Evolutionary conservation across 2,113 vertebrate genomes (phyloP), one percentile per base, ranked within the genome.

Genomic region (Madoqua kirkii): DNA sequence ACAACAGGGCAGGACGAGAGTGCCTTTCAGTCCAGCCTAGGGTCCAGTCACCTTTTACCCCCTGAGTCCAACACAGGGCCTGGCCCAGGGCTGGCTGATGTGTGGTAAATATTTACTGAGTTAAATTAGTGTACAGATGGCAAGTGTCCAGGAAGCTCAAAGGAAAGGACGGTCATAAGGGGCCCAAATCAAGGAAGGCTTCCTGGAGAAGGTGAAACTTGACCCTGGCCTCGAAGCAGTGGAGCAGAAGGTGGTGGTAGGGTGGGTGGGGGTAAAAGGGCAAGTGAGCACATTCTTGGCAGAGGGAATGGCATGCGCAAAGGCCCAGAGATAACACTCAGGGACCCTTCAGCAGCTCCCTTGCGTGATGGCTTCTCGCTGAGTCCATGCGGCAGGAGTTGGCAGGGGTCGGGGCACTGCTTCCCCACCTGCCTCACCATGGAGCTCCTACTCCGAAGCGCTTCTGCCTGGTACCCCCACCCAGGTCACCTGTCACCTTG

Each of bases 321-420:
- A 48, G 11, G 48, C 48, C 48, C 48, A 48, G 48, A 48, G 11
- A 48, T 12, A 27, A n/a, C 5, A 10, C 25, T 8, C 91, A 43
- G n/a, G 64, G n/a, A 21, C n/a, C 8, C 64, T 0, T 10, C 43
- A 8, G 45, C 3, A 27, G 64, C 29, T 15, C 31, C 48, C 7
- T 19, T 25, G 60, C 25, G 0, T 2, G 0, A 12, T 4, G 36
- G 33, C 27, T 45, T 52, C 50, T 21, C 9, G 11, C 11, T 52
- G 55, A 23, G n/a, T 40, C 43, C 45, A 16, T 31, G 15, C 2
- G 12, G 9, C 21, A 14, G 48, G 60, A 54, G 27, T 6, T n/a
- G 19, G 36, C 48, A 31, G 60, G 50, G 15, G 21, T 29, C 29
- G 8, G 6, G 59, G 43, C 6, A 29, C 29, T 3, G 12, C 25